Evolutionary conservation across 1,140 invertebrate species (phyloP).

Genomic region (Hyles vespertilio): DNA sequence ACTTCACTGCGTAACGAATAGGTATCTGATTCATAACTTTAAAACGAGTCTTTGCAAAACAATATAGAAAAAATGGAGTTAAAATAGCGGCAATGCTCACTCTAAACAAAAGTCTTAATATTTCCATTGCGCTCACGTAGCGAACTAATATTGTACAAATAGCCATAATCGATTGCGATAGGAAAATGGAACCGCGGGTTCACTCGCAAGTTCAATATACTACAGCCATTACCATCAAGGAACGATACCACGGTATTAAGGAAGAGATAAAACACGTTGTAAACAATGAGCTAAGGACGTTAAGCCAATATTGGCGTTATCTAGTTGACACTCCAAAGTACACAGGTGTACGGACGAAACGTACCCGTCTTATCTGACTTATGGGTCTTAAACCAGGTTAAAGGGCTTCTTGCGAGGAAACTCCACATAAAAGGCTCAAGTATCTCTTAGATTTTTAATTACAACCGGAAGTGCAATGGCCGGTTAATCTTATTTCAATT

Average conservation of each 20-base stretch:
- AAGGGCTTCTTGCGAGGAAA: background rate
- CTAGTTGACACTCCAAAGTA: slow-evolving; percentile 11
- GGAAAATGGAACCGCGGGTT: too few relatives aligned
- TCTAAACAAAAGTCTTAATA: too few relatives aligned
- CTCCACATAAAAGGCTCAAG: background rate
- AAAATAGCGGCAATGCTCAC: too few relatives aligned
- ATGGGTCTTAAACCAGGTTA: background rate
- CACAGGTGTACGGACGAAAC: slow-evolving; percentile 12
- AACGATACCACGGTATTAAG: slow-evolving; percentile 9
- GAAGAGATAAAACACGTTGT: slow-evolving; percentile 19
- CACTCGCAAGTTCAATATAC: too few relatives aligned
- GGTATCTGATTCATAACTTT: slow-evolving; percentile 1
- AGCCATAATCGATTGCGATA: too few relatives aligned
- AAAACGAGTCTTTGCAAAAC: too few relatives aligned
- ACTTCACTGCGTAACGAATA: slow-evolving; percentile 16
- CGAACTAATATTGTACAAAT: too few relatives aligned
- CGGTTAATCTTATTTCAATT: slow-evolving; percentile 11
- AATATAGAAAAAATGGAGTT: too few relatives aligned
- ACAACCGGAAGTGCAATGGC: slow-evolving; percentile 9
- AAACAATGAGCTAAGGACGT: slow-evolving; percentile 18
- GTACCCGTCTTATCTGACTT: slow-evolving; percentile 12
- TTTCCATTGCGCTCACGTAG: too few relatives aligned
- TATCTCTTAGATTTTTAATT: slow-evolving; percentile 2
- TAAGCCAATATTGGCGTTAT: slow-evolving; percentile 16
- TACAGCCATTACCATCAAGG: background rate